These are phyloP conservation scores for Tachystola acroxantha DNA, from an alignment of 2,888 invertebrate species.

Conservation along the genomic window DNA sequence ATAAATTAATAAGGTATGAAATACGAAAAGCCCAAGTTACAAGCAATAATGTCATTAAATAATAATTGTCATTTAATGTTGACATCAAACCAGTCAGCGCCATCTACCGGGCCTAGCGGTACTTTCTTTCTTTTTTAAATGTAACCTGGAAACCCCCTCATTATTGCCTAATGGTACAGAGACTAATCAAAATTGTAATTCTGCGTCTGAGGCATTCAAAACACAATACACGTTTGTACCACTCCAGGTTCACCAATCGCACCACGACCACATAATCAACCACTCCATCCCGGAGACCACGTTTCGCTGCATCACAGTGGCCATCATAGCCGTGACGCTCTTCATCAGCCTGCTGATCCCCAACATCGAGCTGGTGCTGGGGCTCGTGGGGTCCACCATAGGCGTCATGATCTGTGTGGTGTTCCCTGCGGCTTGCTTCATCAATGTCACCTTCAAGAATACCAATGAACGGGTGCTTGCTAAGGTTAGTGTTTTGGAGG, in stretches of 20 bases:
- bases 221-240: too few relatives aligned
- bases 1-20: too few relatives aligned
- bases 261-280: slow-evolving; percentile 80
- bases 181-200: too few relatives aligned
- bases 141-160: too few relatives aligned
- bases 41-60: too few relatives aligned
- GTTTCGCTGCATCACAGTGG: slow-evolving; percentile 89
- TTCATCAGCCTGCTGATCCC: slow-evolving; percentile 92
- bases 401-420: slow-evolving; percentile 95
- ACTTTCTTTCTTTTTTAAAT: too few relatives aligned
- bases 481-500: slow-evolving; percentile 75
- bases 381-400: slow-evolving; percentile 96
- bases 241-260: slow-evolving; percentile 81
- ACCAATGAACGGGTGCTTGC: slow-evolving; percentile 90
- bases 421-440: slow-evolving; percentile 94
- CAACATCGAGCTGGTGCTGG: slow-evolving; percentile 95
- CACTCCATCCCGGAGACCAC: slow-evolving; percentile 89
- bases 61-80: too few relatives aligned
- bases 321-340: slow-evolving; percentile 87
- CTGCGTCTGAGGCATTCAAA: too few relatives aligned
- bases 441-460: slow-evolving; percentile 89
- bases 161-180: too few relatives aligned
- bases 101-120: too few relatives aligned
- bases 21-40: too few relatives aligned
- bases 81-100: too few relatives aligned